A percentile compares a stretch with the other conserved stretches of the same genome.
Evolutionary conservation across 1,140 invertebrate genomes (phyloP).

Genomic region (Leptinotarsa undecemlineata): DNA sequence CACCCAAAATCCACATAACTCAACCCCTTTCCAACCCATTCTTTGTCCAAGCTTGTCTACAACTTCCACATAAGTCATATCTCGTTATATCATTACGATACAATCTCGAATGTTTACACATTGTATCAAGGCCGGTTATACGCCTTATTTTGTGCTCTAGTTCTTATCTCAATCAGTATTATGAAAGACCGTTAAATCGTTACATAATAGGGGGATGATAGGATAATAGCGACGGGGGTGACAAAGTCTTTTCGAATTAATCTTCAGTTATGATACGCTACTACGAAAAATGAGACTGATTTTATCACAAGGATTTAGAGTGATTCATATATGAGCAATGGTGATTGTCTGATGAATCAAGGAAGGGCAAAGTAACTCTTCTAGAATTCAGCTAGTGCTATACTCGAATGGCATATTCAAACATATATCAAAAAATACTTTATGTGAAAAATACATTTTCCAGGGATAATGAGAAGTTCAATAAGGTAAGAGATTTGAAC

Average conservation of each 20-base stretch:
- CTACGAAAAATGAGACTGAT: not conserved
- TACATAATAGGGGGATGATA: slow-evolving; percentile 32
- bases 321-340: too few species aligned
- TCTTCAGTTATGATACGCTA: slow-evolving; percentile 11
- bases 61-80: not conserved
- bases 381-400: too few species aligned
- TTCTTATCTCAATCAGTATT: slow-evolving; percentile 29
- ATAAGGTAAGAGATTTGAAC: too few species aligned
- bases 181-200: slow-evolving; percentile 33
- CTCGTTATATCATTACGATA: slow-evolving; percentile 18
- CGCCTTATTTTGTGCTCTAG: slow-evolving; percentile 18
- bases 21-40: not conserved
- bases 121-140: slow-evolving; percentile 25
- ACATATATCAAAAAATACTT: too few species aligned
- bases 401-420: too few species aligned
- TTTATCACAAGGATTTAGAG: too few species aligned
- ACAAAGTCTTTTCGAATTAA: slow-evolving; percentile 7
- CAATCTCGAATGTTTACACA: slow-evolving; percentile 25
- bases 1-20: too few species aligned
- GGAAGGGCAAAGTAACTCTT: too few species aligned
- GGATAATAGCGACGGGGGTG: slow-evolving; percentile 7
- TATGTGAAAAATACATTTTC: too few species aligned
- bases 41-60: not conserved
- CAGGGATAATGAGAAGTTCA: too few species aligned
- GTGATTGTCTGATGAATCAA: too few species aligned